Conservation (phyloP, 2,888 invertebrate genomes). For the Chironomus tentans region DNA sequence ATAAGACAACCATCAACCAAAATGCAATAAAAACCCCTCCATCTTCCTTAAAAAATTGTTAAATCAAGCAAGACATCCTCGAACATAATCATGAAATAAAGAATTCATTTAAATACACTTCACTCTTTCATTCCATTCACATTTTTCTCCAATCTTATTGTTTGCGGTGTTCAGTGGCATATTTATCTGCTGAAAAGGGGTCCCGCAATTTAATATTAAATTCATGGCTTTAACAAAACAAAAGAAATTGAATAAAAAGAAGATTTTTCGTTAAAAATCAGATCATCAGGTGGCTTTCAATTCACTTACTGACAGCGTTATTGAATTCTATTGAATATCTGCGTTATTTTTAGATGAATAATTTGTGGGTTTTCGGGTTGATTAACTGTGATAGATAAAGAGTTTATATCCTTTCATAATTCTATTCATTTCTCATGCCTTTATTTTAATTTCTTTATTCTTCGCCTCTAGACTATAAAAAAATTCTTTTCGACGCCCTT, state of each 20-base stretch:
- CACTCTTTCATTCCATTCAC: too few species aligned
- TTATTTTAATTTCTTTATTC: too few species aligned
- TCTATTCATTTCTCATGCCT: not conserved
- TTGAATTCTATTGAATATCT: not conserved
- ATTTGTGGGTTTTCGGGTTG: not conserved
- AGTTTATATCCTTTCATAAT: not conserved
- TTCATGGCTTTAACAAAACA: too few species aligned
- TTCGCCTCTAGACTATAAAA: too few species aligned
- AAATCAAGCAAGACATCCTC: too few species aligned
- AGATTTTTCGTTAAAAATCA: not conserved
- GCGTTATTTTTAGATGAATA: not conserved
- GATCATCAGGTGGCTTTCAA: conserved; percentile 14
- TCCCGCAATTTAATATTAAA: conserved; percentile 10
- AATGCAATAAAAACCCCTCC: too few species aligned
- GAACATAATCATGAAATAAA: too few species aligned
- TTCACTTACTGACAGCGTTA: not conserved
- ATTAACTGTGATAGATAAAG: not conserved
- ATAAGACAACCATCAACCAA: too few species aligned
- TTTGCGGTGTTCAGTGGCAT: not conserved
- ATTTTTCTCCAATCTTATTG: not conserved
- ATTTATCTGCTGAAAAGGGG: too few species aligned
- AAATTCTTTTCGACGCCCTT: too few species aligned
- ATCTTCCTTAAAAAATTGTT: too few species aligned
- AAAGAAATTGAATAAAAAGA: not conserved
- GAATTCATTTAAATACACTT: too few species aligned